These are phyloP conservation scores for Oreohelix idahoensis DNA, from an alignment of 1,140 invertebrate species.

Conservation along the genomic window DNA sequence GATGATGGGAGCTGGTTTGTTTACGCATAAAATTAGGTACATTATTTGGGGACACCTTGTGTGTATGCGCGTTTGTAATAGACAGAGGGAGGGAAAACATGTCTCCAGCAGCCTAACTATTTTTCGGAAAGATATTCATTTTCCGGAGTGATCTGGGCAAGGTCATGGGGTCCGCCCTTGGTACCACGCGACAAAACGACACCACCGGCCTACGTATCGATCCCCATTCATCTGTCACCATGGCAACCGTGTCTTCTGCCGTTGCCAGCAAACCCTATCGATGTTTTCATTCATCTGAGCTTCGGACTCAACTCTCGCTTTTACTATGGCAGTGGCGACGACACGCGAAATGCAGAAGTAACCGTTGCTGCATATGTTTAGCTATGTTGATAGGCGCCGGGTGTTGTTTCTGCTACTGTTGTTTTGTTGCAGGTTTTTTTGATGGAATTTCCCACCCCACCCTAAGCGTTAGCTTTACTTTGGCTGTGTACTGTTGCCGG, in stretches of 20 bases:
- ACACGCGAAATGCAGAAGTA: background rate
- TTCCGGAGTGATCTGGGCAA: background rate
- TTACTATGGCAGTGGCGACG: background rate
- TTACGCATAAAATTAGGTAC: no score
- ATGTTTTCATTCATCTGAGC: conserved; percentile 28
- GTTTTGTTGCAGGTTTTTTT: background rate
- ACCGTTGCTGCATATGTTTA: background rate
- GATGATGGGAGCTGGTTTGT: no score
- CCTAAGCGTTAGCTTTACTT: no score
- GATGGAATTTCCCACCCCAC: background rate
- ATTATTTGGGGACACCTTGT: no score
- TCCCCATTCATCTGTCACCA: conserved; percentile 43
- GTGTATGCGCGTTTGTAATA: no score
- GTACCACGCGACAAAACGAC: conserved; percentile 28
- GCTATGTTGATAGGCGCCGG: background rate
- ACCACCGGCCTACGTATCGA: conserved; percentile 24
- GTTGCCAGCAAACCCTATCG: conserved; percentile 24
- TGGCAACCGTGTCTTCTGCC: conserved; percentile 43
- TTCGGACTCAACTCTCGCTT: conserved; percentile 6
- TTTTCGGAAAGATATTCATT: no score
- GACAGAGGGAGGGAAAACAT: no score
- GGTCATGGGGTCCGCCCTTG: conserved; percentile 11
- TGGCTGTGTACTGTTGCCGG: no score
- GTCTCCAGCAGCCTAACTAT: no score
- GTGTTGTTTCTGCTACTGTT: background rate